Evolutionary conservation across 92 coral and sea anemone genomes (phyloP), one percentile per base, ranked within the genome.

Genomic region (Epizoanthus ramosus): DNA sequence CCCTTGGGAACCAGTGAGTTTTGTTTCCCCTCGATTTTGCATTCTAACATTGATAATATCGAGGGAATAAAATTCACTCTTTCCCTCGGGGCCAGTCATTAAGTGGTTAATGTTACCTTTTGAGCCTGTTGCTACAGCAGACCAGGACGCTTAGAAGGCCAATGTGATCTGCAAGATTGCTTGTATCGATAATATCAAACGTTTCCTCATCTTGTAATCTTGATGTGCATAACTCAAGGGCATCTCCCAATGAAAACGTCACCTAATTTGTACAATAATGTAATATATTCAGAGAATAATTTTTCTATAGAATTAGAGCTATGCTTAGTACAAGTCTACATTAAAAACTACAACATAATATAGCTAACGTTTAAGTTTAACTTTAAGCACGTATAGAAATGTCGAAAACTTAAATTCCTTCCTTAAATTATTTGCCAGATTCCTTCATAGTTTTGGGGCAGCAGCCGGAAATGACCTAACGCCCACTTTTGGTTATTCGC

Each of bases 151-250:
- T 90, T 28, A 90, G 80, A 64, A 90, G 53, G 4, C 94, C 94
- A 80, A 85, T 87, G 33, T 90, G 91, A 71, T 90, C 94, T 58
- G 87, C 59, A 69, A 87, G 67, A 19, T 90, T 87, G 45, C 87
- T 90, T 16, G 91, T 87, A 63, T 90, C 94, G 37, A 90, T 87
- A 53, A 90, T 45, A 69, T 90, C 94, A 68, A 90, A 87, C 41
- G 31, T 25, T 79, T 57, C 56, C 6, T 80, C 87, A 35, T 81
- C 80, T 8, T 83, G 86, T 6, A 90, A 69, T 17, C 86, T 86
- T 39, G 89, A 87, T 19, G 86, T 85, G 81, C 94, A 90, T 24
- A 90, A 66, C 53, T 69, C 57, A 16, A 90, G 83, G 2, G 79
- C 90, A 83, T 90, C 93, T 21, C 90, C 93, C 17, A 65, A 74